Percentiles rank a stretch among this genome's conserved stretches.
These are phyloP conservation scores for Noturus placidus DNA, from an alignment of 2,113 vertebrate species.

Conservation along the genomic window DNA sequence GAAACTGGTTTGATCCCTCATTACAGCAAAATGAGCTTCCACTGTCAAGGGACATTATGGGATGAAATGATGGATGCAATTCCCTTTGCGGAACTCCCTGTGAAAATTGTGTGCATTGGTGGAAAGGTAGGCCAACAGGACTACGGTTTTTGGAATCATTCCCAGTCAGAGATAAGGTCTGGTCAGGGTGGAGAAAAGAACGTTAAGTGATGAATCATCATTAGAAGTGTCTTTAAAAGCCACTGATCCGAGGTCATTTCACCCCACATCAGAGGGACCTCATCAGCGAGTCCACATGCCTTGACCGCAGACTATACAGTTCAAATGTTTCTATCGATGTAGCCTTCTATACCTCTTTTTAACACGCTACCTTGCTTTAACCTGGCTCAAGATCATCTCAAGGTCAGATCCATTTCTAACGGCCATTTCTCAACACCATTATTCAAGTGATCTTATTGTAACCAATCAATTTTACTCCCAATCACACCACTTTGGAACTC, in stretches of 20 bases:
- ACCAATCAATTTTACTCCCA: background rate
- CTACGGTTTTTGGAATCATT: background rate
- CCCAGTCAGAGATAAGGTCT: constrained; percentile 4
- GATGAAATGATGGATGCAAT: background rate
- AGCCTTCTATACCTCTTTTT: background rate
- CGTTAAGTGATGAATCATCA: background rate
- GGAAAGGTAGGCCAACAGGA: background rate
- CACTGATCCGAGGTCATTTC: background rate
- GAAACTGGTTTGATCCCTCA: constrained; percentile 24
- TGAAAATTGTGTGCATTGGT: background rate
- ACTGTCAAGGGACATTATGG: background rate
- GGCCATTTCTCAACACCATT: background rate
- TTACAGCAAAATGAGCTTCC: background rate
- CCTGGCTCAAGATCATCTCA: background rate
- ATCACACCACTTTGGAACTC: background rate
- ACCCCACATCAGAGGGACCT: background rate
- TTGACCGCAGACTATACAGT: background rate
- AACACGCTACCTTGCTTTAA: background rate
- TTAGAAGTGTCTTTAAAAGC: background rate
- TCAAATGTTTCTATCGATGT: background rate
- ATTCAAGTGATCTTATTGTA: background rate
- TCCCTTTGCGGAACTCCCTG: background rate
- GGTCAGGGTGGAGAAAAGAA: background rate
- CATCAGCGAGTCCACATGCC: background rate
- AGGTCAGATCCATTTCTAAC: background rate